Percentiles rank a stretch among this genome's conserved stretches.
phyloP scores from a whole-genome alignment of 2,797 vertebrate genomes.

The Sebastolobus alascanus region DNA sequence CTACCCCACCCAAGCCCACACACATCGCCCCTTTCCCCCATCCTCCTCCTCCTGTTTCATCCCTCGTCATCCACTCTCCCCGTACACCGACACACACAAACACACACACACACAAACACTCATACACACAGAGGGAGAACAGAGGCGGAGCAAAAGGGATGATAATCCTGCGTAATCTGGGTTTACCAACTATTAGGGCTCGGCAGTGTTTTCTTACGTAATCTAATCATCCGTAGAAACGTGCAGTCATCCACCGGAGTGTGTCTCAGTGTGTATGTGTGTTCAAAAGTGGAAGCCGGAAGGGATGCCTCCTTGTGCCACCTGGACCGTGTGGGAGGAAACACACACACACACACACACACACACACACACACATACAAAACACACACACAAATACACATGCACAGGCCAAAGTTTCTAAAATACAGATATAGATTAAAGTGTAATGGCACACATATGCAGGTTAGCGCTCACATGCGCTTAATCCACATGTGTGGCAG shows the following conservation, averaged over 20 bases:
- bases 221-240: slow-evolving; percentile 83
- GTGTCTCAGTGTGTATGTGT: slow-evolving; percentile 48
- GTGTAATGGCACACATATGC: slow-evolving; percentile 48
- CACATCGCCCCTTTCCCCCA: slow-evolving; percentile 33
- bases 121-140: slow-evolving; percentile 43
- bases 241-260: slow-evolving; percentile 71
- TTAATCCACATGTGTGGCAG: slow-evolving; percentile 28
- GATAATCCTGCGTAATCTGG: slow-evolving; percentile 88
- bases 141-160: slow-evolving; percentile 77
- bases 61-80: slow-evolving; percentile 49
- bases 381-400: background rate
- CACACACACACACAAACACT: slow-evolving; percentile 19
- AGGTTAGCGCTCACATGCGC: slow-evolving; percentile 7
- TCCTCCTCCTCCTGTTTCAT: slow-evolving; percentile 55
- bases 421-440: slow-evolving; percentile 43
- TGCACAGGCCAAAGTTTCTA: background rate
- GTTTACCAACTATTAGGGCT: slow-evolving; percentile 87
- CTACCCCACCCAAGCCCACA: background rate
- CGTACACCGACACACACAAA: slow-evolving; percentile 28
- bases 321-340: slow-evolving; percentile 66
- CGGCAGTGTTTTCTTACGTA: slow-evolving; percentile 83
- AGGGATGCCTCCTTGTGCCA: slow-evolving; percentile 67
- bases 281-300: slow-evolving; percentile 55
- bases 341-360: slow-evolving; percentile 23
- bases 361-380: background rate